phyloP scores from a whole-genome alignment of 2,113 vertebrate genomes.

The Corynorhinus townsendii region DNA sequence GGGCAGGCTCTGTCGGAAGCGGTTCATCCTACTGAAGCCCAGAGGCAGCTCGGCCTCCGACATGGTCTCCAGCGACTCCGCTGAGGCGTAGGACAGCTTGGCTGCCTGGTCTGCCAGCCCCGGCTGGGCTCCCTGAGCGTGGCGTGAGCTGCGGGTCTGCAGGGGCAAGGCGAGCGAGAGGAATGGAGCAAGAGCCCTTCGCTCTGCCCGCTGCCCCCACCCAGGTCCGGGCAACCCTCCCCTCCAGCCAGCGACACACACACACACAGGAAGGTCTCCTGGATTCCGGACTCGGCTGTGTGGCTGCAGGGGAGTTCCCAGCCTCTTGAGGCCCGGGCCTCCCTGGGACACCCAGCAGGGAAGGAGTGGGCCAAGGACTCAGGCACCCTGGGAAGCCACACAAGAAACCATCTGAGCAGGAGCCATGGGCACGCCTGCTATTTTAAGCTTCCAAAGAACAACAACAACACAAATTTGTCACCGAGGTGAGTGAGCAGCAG shows the following conservation, averaged over 20 bases:
- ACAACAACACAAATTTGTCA: slow-evolving; percentile 73
- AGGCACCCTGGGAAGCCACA: slow-evolving; percentile 29
- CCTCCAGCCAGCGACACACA: background rate
- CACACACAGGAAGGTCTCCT: background rate
- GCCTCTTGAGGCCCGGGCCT: background rate
- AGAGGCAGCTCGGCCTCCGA: slow-evolving; percentile 97
- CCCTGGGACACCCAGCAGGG: slow-evolving; percentile 6
- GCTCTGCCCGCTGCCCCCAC: background rate
- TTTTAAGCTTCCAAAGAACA: slow-evolving; percentile 67
- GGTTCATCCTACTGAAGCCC: slow-evolving; percentile 97
- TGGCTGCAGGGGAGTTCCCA: background rate
- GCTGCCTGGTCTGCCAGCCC: slow-evolving; percentile 96
- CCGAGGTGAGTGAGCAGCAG: slow-evolving; percentile 76
- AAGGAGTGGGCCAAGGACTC: slow-evolving; percentile 12
- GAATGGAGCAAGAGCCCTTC: background rate
- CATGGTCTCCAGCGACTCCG: slow-evolving; percentile 98
- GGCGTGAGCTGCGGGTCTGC: slow-evolving; percentile 94
- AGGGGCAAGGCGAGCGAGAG: background rate
- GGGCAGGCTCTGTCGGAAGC: slow-evolving; percentile 97
- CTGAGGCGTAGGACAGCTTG: slow-evolving; percentile 97
- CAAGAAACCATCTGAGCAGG: slow-evolving; percentile 43
- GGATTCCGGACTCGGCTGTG: background rate
- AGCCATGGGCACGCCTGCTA: slow-evolving; percentile 57
- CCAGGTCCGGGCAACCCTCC: background rate
- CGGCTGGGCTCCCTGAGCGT: slow-evolving; percentile 95